Conservation (phyloP, 2,888 invertebrate species). For the Scelioninae gen. 1 region DNA sequence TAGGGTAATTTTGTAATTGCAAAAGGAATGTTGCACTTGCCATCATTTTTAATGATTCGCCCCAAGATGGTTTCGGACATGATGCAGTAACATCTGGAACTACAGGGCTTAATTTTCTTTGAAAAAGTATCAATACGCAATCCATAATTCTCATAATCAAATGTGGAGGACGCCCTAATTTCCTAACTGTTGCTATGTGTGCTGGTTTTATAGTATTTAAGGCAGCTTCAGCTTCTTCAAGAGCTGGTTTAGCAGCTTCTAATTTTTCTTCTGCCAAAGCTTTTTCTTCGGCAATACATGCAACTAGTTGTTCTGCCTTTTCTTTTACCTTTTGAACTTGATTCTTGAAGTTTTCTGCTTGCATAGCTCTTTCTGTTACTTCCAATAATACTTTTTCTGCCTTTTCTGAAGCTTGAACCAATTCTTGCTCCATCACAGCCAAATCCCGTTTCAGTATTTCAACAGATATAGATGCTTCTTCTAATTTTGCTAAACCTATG, state of each 20-base stretch:
- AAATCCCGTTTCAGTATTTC: constrained; percentile 95
- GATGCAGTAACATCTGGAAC: constrained; percentile 92
- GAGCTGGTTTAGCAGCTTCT: constrained; percentile 97
- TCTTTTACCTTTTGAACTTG: constrained; percentile 98
- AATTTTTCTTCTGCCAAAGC: constrained; percentile 95
- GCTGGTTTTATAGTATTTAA: constrained; percentile 98
- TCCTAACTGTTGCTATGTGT: constrained; percentile 96
- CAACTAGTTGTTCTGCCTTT: constrained; percentile 95
- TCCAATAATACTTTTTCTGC: constrained; percentile 94
- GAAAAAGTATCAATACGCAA: constrained; percentile 96
- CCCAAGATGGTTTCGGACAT: constrained; percentile 98
- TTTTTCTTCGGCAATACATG: constrained; percentile 95
- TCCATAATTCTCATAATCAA: constrained; percentile 99
- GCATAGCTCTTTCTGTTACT: constrained; percentile 96
- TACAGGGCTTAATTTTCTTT: constrained; percentile 92
- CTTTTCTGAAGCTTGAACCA: constrained; percentile 96
- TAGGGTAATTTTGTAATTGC: constrained; percentile 96
- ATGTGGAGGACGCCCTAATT: constrained; percentile 97
- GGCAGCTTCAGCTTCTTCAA: constrained; percentile 97
- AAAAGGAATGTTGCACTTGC: constrained; percentile 96
- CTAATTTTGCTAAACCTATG: constrained; percentile 96
- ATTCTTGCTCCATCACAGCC: constrained; percentile 96
- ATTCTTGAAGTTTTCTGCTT: constrained; percentile 97
- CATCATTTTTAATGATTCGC: constrained; percentile 98
- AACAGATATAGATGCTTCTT: constrained; percentile 97